Base-by-base conservation (phyloP, 1,140 invertebrate genomes). In the Amphibalanus amphitrite region DNA sequence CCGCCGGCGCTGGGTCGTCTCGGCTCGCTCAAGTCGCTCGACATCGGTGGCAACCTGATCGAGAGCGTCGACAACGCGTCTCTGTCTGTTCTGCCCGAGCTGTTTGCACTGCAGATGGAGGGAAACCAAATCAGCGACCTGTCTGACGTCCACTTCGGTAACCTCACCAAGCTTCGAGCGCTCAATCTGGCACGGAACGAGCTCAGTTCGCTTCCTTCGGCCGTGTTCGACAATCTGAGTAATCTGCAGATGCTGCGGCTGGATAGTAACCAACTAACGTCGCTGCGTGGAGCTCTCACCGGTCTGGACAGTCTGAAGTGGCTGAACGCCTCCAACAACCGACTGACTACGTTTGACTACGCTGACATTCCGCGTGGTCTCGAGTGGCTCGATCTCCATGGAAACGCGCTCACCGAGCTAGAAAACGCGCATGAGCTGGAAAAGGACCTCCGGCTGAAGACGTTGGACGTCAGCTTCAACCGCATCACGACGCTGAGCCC, bases 271-370 rank as follows among this genome's bases (percentile, higher is more conserved):
- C 90, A 88, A 76, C 82, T 95, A 29, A 87, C 89, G 15, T 90
- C 93, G 75, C 89, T 95, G 65, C 91, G 92, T 29, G 91, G 90
- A 0, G 87, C 92, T 4, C 92, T 94, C 78, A 86, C 88, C 29
- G 88, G 88, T 23, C 81, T 94, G 15, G 84, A 88, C 0, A 90
- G 87, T 73, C 82, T 95, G 33, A 80, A 93, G 75, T 89, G 92
- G 87, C 81, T 95, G 59, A 94, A 95, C 80, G 82, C 93, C n/a
- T 92, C 90, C 0, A 89, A 92, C 80, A 94, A 95, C 83, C 83
- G 83, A 77, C 82, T 95, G 77, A 87, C 91, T 68, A 91, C 90
- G 89, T 93, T 93, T 78, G 91, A 94, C 79, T 93, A 92, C 78
- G 90, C 90, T 25, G 90, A 92, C 79, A 87, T 94, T 73, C 91